Conservation (phyloP, 2,113 vertebrate species). For the Neoarius graeffei region DNA sequence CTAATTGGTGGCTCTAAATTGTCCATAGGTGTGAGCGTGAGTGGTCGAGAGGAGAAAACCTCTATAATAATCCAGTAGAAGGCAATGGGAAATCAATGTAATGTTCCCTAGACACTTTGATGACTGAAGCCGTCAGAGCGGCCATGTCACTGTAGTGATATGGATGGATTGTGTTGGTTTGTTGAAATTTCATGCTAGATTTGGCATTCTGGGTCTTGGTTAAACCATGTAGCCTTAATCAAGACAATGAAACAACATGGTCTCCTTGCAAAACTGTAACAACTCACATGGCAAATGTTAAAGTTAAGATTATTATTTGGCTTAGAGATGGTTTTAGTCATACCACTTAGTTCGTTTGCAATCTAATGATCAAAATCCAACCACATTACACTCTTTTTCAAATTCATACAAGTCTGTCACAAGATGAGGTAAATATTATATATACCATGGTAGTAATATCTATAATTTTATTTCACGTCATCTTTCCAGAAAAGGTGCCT, state of each 20-base stretch:
- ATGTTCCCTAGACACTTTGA: too few relatives aligned
- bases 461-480: background rate
- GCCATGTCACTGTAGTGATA: too few relatives aligned
- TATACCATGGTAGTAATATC: background rate
- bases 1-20: too few relatives aligned
- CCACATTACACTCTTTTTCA: background rate
- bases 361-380: background rate
- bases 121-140: too few relatives aligned
- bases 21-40: too few relatives aligned
- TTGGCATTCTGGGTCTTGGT: too few relatives aligned
- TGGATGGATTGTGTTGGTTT: background rate
- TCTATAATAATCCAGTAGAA: too few relatives aligned
- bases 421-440: too few relatives aligned
- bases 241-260: background rate
- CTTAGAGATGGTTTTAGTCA: background rate
- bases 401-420: background rate
- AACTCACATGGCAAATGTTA: background rate
- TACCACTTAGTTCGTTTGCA: background rate
- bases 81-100: too few relatives aligned
- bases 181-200: background rate
- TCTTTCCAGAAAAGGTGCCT: background rate
- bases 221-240: background rate
- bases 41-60: too few relatives aligned
- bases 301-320: background rate
- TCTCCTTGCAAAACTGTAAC: background rate